Conservation (phyloP, 2,797 vertebrate species). For the Peromyscus aztecus region DNA sequence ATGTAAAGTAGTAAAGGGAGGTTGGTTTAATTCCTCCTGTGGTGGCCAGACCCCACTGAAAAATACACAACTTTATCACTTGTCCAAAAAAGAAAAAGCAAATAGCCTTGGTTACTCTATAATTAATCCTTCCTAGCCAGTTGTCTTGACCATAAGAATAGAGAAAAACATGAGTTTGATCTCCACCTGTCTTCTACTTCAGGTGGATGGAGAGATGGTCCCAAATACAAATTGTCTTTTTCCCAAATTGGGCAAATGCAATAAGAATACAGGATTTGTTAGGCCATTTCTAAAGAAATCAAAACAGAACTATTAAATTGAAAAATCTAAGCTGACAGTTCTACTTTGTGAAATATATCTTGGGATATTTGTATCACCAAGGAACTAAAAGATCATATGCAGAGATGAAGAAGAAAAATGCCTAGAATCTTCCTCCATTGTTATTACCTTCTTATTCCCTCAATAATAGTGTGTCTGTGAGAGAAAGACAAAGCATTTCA, state of each 20-base stretch:
- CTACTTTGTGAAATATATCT: neutral
- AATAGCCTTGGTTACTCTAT: conserved; percentile 18
- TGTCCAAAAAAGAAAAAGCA: conserved; percentile 44
- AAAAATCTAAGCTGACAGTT: neutral
- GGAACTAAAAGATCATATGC: neutral
- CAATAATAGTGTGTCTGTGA: neutral
- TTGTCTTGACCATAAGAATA: conserved; percentile 56
- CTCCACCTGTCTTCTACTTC: neutral
- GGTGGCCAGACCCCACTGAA: conserved; percentile 38
- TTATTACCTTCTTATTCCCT: neutral
- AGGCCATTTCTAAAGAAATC: neutral
- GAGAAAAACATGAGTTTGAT: neutral
- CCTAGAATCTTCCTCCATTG: neutral
- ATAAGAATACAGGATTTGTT: neutral
- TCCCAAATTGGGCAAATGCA: neutral
- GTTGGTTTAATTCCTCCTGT: conserved; percentile 30
- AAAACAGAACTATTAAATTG: neutral
- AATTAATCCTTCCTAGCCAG: conserved; percentile 54
- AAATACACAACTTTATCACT: conserved; percentile 47
- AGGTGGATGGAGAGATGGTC: neutral
- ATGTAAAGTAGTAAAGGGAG: conserved; percentile 36
- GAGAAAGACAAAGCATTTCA: neutral
- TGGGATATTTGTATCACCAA: neutral
- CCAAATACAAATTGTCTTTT: neutral
- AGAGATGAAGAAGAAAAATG: neutral